phyloP scores from a whole-genome alignment of 2,888 invertebrate species.

The Caenorhabditis doughertyi region DNA sequence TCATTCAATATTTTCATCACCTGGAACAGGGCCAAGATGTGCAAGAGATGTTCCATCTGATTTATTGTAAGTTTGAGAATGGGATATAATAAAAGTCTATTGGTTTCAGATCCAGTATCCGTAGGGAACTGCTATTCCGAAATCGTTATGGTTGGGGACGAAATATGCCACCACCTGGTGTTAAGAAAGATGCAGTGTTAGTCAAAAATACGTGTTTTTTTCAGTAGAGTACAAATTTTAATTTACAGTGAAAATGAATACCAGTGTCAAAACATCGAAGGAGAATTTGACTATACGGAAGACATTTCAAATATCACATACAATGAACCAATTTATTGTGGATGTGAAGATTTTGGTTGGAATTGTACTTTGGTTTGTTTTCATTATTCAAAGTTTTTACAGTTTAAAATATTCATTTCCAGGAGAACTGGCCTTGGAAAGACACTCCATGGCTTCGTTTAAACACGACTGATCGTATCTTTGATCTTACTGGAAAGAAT shows the following conservation, averaged over 20 bases:
- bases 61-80: conserved; percentile 16
- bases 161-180: conserved; percentile 36
- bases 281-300: conserved; percentile 42
- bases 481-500: conserved; percentile 73
- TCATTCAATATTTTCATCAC: conserved; percentile 47
- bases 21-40: conserved; percentile 60
- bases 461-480: conserved; percentile 78
- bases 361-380: conserved; percentile 72
- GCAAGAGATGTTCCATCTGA: conserved; percentile 19
- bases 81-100: neutral
- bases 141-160: conserved; percentile 60
- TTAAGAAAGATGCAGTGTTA: conserved; percentile 43
- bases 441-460: conserved; percentile 60
- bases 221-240: too few relatives aligned
- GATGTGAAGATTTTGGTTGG: conserved; percentile 73
- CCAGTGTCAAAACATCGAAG: conserved; percentile 43
- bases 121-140: conserved; percentile 29
- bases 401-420: conserved; percentile 7
- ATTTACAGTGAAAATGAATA: conserved; percentile 41
- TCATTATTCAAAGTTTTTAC: neutral
- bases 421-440: conserved; percentile 74
- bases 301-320: conserved; percentile 63
- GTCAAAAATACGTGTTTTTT: too few relatives aligned
- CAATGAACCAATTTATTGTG: conserved; percentile 72
- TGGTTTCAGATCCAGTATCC: conserved; percentile 25